A percentile compares a stretch with the other conserved stretches of the same genome.
Conservation (phyloP, 37 sponge, comb jelly and placozoan species). For the Hexactinellida sp. region DNA sequence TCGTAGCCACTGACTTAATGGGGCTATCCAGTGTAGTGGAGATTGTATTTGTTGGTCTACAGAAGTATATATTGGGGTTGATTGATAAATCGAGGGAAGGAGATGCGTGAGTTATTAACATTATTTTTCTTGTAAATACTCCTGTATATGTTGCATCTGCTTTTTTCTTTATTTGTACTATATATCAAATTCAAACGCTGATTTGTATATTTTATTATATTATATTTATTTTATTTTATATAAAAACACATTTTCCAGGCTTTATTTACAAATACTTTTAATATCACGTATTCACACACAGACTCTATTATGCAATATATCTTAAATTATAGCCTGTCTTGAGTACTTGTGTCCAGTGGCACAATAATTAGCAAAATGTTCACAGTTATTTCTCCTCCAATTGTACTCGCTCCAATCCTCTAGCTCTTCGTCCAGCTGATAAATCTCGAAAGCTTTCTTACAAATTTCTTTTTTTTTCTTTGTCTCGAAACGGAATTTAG, state of each 20-base stretch:
- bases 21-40: constrained; percentile 21
- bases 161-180: no score
- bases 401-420: not conserved
- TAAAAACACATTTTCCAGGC: not conserved
- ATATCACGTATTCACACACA: no score
- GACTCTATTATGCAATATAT: no score
- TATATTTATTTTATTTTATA: no score
- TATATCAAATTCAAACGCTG: no score
- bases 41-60: constrained; percentile 12
- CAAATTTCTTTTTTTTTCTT: not conserved
- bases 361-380: constrained; percentile 10
- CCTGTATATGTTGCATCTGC: not conserved
- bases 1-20: constrained; percentile 24
- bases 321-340: not conserved
- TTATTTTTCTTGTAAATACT: not conserved
- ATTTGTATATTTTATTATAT: no score
- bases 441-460: constrained; percentile 6
- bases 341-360: constrained; percentile 9
- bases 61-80: not conserved
- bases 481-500: not conserved
- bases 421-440: not conserved
- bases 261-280: not conserved
- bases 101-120: not conserved
- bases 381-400: constrained; percentile 12
- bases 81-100: not conserved